Evolutionary conservation across 2,797 vertebrate species (phyloP).

Genomic region (Cyprinodon diabolis): DNA sequence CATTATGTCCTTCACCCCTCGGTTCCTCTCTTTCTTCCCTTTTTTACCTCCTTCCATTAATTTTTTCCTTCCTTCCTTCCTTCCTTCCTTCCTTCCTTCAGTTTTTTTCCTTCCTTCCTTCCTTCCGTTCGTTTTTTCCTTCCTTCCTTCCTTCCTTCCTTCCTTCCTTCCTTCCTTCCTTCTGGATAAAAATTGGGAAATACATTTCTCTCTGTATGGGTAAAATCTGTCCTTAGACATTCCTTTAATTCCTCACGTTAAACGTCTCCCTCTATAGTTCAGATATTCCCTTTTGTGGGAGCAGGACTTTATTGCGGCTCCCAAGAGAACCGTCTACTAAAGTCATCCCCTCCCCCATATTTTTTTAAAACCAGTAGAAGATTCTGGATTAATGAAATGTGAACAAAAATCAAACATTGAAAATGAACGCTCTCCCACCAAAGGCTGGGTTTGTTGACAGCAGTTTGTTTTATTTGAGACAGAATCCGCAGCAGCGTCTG

Average conservation of each 20-base stretch:
- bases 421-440: not conserved
- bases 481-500: not conserved
- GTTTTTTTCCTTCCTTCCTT: not conserved
- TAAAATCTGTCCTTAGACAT: not conserved
- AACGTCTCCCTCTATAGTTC: constrained; percentile 1
- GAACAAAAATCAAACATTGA: constrained; percentile 1
- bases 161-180: not conserved
- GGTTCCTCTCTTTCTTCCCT: too few species aligned
- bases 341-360: constrained; percentile 55
- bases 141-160: not conserved
- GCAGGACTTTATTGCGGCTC: constrained; percentile 67
- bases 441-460: not conserved
- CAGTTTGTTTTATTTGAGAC: not conserved
- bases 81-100: not conserved
- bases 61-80: too few species aligned
- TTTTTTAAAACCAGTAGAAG: constrained; percentile 9
- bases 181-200: not conserved
- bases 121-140: not conserved
- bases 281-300: constrained; percentile 48
- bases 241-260: not conserved
- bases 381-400: constrained; percentile 12
- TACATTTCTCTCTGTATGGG: not conserved
- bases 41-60: too few species aligned
- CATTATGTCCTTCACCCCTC: too few species aligned
- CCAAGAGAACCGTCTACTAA: constrained; percentile 51